phyloP scores from a whole-genome alignment of 1,140 invertebrate species.

The Aphelenchoides fujianensis region DNA sequence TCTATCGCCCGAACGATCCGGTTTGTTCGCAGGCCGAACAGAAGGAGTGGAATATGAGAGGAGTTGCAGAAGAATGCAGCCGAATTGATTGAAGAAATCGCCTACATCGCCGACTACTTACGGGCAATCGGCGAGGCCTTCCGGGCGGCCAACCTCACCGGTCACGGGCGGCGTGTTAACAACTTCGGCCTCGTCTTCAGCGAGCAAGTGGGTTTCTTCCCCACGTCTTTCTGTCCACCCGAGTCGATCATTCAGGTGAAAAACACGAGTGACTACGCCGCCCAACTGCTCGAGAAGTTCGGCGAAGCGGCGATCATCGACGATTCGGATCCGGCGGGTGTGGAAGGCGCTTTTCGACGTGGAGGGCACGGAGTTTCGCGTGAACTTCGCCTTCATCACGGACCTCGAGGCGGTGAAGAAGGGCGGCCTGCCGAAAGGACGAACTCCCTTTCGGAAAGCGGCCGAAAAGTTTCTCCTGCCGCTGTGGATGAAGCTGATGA shows the following conservation, averaged over 20 bases:
- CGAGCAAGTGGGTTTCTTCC: neutral
- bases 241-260: neutral
- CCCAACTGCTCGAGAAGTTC: neutral
- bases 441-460: neutral
- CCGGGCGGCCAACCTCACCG: neutral
- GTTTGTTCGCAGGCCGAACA: neutral
- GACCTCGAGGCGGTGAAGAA: neutral
- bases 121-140: neutral
- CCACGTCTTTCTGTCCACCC: neutral
- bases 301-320: neutral
- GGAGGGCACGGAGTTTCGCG: neutral
- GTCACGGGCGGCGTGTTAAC: neutral
- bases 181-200: neutral
- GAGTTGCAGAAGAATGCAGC: neutral
- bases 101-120: neutral
- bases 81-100: conserved; percentile 6
- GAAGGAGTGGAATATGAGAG: neutral
- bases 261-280: neutral
- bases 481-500: neutral
- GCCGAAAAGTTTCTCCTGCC: neutral
- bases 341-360: neutral
- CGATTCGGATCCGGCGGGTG: neutral
- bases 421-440: neutral
- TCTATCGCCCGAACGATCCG: neutral
- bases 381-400: conserved; percentile 6